Conservation (phyloP, 1,140 invertebrate genomes). For the Cydia strobilella region DNA sequence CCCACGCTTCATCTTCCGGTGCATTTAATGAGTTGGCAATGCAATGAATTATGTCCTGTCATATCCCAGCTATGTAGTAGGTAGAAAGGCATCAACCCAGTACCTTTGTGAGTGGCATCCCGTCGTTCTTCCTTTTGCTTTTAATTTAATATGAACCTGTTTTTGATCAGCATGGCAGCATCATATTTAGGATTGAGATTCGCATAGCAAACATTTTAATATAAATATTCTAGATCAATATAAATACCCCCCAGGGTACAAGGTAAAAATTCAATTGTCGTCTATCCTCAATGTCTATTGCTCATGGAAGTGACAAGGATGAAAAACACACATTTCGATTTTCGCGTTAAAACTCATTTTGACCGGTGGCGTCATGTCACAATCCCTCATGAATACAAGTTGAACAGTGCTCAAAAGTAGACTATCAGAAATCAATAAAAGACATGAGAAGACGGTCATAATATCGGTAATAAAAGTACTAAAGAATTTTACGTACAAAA, state of each 20-base stretch:
- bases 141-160: background rate
- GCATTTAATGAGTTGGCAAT: background rate
- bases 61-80: background rate
- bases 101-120: background rate
- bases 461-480: slow-evolving; percentile 10
- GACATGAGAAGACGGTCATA: background rate
- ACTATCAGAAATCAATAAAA: background rate
- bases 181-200: background rate
- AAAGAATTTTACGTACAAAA: slow-evolving; percentile 1
- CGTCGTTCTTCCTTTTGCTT: background rate
- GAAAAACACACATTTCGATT: no score
- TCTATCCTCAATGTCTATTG: no score
- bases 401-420: background rate
- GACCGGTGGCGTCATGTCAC: background rate
- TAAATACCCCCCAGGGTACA: no score
- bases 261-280: no score
- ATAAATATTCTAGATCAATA: no score
- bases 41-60: background rate
- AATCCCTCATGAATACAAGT: background rate
- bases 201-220: background rate
- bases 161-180: background rate
- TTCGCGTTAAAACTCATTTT: no score
- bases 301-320: no score
- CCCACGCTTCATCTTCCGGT: background rate
- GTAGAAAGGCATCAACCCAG: background rate